Evolutionary conservation across 2,113 vertebrate species (phyloP), one percentile per base, ranked within the genome.

Genomic region (Xiphorhynchus elegans): DNA sequence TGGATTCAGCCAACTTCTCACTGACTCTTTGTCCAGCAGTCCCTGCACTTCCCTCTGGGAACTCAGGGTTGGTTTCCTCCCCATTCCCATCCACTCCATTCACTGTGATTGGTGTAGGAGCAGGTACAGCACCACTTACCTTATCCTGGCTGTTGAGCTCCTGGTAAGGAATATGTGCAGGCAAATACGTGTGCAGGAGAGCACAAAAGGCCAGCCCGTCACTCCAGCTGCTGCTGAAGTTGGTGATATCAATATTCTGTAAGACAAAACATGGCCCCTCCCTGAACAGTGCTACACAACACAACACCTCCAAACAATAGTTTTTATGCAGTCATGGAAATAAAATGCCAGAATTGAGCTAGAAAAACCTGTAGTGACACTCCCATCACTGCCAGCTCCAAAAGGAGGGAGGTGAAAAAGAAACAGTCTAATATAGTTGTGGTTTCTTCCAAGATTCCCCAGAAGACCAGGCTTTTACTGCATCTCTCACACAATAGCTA

Each of bases 201-300:
- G 99, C 99, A 8, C 99, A 99, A 97, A 99, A 99, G 15, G 98
- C 99, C 97, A 99, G 96, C 29, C 99, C 99, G 9, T 99, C 99
- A 11, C 98, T 99, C 99, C 99, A 99, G 90, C 99, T 99, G 98
- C 99, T 99, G 98, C 99, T 99, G 97, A 99, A 99, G 97, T 99
- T 99, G 73, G 99, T 99, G 95, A 99, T 99, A 50, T 99, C 99
- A 19, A 99, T 99, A 88, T 99, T 99, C 99, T 99, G 97, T 2
- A 74, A 85, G 16, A 91, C 31, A 77, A 91, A 92, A 69, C 28
- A 25, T 1, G 7, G 90, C 28, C 56, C 10, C 50, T 29, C 46
- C 72, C 39, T 94, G 17, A 91, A 44, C 4, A 78, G 31, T 35
- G 68, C 44, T 76, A 58, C 42, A 62, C 10, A 62, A 29, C 24